Conservation (phyloP, 2,888 invertebrate species). For the Chrysolina haemoptera region DNA sequence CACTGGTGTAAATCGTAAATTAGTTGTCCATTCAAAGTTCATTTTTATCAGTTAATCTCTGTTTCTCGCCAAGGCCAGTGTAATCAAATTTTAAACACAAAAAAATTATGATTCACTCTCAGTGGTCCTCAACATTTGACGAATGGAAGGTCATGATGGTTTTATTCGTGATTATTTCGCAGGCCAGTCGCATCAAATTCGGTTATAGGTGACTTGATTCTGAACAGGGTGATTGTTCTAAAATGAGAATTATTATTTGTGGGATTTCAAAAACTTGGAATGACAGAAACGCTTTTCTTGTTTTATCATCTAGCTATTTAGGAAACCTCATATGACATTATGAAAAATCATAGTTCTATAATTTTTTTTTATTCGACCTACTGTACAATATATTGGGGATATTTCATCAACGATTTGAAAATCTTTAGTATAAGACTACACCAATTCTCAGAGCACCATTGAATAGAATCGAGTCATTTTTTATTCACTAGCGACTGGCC, state of each 20-base stretch:
- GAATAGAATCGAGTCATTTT: too few relatives aligned
- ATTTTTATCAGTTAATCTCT: background rate
- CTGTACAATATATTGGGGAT: too few relatives aligned
- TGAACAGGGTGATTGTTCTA: background rate
- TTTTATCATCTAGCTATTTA: too few relatives aligned
- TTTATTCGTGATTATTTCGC: background rate
- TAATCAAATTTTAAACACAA: background rate
- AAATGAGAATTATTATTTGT: background rate
- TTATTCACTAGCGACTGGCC: too few relatives aligned
- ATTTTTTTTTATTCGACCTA: too few relatives aligned
- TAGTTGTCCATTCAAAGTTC: background rate
- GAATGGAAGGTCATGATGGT: background rate
- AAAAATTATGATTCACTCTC: background rate
- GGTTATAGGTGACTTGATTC: background rate
- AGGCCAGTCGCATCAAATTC: conserved; percentile 4
- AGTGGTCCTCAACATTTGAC: conserved; percentile 31
- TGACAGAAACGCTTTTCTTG: too few relatives aligned
- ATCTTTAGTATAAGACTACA: too few relatives aligned
- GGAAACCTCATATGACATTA: too few relatives aligned
- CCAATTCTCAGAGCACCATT: too few relatives aligned
- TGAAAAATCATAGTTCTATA: too few relatives aligned
- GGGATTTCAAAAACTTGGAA: background rate
- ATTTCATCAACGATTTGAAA: too few relatives aligned
- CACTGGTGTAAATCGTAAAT: conserved; percentile 10
- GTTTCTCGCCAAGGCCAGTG: background rate